Conservation (phyloP, 1,140 invertebrate genomes). For the Drosophila jambulina region DNA sequence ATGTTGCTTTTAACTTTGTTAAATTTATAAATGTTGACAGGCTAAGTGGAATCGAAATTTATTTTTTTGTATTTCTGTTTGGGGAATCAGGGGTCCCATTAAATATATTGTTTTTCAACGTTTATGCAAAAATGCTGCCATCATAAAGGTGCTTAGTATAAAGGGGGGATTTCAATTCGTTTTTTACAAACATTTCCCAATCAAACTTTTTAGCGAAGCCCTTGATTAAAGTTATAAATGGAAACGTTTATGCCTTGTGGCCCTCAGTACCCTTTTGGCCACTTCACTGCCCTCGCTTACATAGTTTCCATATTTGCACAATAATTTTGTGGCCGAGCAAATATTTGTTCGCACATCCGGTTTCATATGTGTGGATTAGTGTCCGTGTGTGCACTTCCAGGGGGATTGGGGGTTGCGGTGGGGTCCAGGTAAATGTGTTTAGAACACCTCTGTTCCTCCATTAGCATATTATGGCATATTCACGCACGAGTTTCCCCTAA, state of each 20-base stretch:
- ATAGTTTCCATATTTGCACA: constrained; percentile 79
- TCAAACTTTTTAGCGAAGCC: constrained; percentile 24
- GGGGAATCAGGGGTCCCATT: not conserved
- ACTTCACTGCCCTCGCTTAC: constrained; percentile 23
- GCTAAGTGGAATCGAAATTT: constrained; percentile 1
- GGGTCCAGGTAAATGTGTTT: constrained; percentile 56
- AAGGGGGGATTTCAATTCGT: not conserved
- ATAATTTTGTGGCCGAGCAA: constrained; percentile 76
- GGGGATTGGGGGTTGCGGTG: not conserved
- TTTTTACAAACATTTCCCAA: constrained; percentile 9
- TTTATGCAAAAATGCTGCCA: constrained; percentile 57
- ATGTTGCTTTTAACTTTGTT: not conserved
- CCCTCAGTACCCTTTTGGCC: not conserved
- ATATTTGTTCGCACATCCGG: constrained; percentile 77
- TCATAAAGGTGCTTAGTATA: not conserved
- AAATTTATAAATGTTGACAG: not conserved
- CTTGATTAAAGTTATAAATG: constrained; percentile 22
- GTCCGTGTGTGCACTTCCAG: constrained; percentile 27
- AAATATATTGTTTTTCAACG: constrained; percentile 11
- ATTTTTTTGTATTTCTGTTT: not conserved
- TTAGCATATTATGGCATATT: constrained; percentile 73
- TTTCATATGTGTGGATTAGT: constrained; percentile 16
- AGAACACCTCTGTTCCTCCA: constrained; percentile 54
- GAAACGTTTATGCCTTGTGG: constrained; percentile 14
- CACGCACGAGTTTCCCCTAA: constrained; percentile 62